A percentile compares a stretch with the other conserved stretches of the same genome.
Conservation (phyloP, 2,113 vertebrate genomes). For the Xyrauchen texanus region DNA sequence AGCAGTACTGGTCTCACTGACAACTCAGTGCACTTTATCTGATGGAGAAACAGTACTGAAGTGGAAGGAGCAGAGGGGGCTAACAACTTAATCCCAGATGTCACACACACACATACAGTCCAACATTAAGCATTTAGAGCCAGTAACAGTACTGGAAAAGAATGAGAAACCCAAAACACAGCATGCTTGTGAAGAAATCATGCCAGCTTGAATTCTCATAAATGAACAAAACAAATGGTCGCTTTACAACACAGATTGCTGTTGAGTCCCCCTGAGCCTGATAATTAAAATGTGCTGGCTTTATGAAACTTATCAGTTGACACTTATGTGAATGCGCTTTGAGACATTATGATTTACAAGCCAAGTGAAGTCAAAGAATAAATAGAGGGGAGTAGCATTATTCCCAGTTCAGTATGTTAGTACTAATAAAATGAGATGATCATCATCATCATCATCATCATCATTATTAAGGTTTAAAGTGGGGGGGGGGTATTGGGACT, state of each 20-base stretch:
- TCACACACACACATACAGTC: conserved; percentile 22
- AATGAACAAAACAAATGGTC: conserved; percentile 40
- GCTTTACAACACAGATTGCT: conserved; percentile 18
- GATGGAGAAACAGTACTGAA: too few relatives aligned
- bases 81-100: conserved; percentile 25
- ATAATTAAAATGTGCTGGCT: conserved; percentile 15
- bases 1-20: too few relatives aligned
- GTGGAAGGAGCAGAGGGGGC: too few relatives aligned
- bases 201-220: conserved; percentile 43
- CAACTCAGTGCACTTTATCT: too few relatives aligned
- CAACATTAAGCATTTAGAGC: conserved; percentile 17
- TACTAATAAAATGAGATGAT: background rate
- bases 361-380: conserved; percentile 16
- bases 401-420: background rate
- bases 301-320: conserved; percentile 6
- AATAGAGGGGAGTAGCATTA: background rate
- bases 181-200: conserved; percentile 28
- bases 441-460: too few relatives aligned
- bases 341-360: background rate
- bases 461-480: background rate
- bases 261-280: background rate
- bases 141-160: conserved; percentile 17
- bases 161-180: conserved; percentile 11
- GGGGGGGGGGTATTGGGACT: too few relatives aligned
- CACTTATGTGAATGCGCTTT: background rate